These are phyloP conservation scores for Capitulum mitella DNA, from an alignment of 2,888 invertebrate genomes.

Conservation along the genomic window DNA sequence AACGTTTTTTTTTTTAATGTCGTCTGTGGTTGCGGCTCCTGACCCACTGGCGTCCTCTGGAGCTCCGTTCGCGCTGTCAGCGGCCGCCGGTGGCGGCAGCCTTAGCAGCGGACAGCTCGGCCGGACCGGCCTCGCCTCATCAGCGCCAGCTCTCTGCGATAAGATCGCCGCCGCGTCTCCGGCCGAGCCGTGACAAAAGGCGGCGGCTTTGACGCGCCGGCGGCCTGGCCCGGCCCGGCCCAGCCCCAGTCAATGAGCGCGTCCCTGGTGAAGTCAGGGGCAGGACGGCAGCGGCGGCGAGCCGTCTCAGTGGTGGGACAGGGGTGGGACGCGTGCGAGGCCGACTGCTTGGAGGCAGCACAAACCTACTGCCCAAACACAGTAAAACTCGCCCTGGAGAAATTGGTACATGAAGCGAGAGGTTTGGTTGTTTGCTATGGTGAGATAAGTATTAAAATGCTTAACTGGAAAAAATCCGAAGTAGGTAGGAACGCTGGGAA, in stretches of 20 bases:
- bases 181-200: not conserved
- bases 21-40: too few relatives aligned
- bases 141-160: not conserved
- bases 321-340: not conserved
- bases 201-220: not conserved
- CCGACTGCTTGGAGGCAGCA: not conserved
- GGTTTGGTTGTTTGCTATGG: too few relatives aligned
- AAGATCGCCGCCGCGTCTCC: not conserved
- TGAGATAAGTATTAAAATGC: too few relatives aligned
- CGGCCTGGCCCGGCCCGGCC: not conserved
- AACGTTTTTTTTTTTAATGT: too few relatives aligned
- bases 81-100: too few relatives aligned
- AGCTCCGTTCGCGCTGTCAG: too few relatives aligned
- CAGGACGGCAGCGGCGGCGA: not conserved
- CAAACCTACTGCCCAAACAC: too few relatives aligned
- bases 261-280: not conserved
- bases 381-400: too few relatives aligned
- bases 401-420: too few relatives aligned
- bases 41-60: too few relatives aligned
- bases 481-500: too few relatives aligned
- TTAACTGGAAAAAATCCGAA: too few relatives aligned
- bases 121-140: not conserved
- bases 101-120: not conserved
- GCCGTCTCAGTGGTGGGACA: not conserved
- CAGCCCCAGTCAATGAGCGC: not conserved